Base-by-base conservation (phyloP, 2,888 invertebrate species). In the Himalopsyche kuldschensis region DNA sequence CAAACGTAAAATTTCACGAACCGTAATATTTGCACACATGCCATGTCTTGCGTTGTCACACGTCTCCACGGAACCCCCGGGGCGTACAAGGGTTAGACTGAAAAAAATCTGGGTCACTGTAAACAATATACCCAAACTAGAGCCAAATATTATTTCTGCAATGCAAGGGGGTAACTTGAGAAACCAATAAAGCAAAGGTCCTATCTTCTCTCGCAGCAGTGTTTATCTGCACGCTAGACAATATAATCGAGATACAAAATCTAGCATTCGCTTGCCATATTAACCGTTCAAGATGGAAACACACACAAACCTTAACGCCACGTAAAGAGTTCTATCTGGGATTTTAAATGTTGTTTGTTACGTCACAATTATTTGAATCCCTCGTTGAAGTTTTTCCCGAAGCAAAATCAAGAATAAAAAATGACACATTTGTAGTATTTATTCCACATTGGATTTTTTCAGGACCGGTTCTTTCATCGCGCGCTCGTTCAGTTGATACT, bases 81-180 rank as follows among this genome's bases (percentile, higher is more conserved):
- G 41, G 77, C 41, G 24, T 27, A 47, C 17, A 78, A 81, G 35
- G 55, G 81, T 24, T 41, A 8, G n/a, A 24, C 77, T 15, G 77
- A 81, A 81, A 75, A 81, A 81, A n/a, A 75, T 15, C 75, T n/a
- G 75, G 46, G 46, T 17, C 31, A 55, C 31, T 75, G 84, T 84
- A 69, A 81, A 78, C 81, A 81, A 69, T 78, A 81, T 81, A 78
- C 77, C 75, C 82, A 63, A 76, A 30, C 80, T 78, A 78, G 41
- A 79, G 77, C 85, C 83, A 83, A 85, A 85, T 85, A 85, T 85
- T 85, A 83, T 85, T 83, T 75, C 78, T 55, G 75, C 83, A 76
- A 81, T 77, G 81, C 79, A 63, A 83, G 78, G 78, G 32, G 30
- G 78, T 47, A 80, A 69, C 69, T 78, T 69, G 77, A 78, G 81